Percentiles rank a stretch among this genome's conserved stretches.
These are phyloP conservation scores for Cavia aperea DNA, from an alignment of 2,113 vertebrate species.

Conservation along the genomic window DNA sequence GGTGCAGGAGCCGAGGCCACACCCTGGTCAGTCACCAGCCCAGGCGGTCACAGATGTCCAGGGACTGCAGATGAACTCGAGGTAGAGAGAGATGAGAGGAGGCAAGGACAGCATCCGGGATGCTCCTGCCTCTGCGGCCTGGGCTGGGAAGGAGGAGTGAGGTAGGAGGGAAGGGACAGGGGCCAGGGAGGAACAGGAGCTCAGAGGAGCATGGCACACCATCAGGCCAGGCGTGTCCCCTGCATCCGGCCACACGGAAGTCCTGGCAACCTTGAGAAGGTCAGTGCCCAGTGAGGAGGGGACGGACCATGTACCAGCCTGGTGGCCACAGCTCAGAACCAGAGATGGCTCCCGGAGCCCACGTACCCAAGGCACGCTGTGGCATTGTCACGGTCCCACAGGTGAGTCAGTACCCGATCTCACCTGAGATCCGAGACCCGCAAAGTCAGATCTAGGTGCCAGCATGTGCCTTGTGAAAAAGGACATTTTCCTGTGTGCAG, in stretches of 20 bases:
- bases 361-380: not conserved
- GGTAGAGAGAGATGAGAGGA: not conserved
- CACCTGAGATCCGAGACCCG: not conserved
- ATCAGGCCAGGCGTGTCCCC: not conserved
- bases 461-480: rapidly evolving
- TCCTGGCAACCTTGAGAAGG: not conserved
- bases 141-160: rapidly evolving
- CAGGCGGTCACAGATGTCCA: not conserved
- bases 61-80: too few species aligned
- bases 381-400: not conserved
- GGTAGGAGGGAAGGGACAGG: rapidly evolving
- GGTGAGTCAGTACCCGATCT: not conserved
- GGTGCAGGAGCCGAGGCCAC: too few species aligned
- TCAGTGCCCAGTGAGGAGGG: not conserved
- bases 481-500: too few species aligned
- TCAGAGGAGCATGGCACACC: rapidly evolving
- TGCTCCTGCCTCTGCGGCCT: rapidly evolving
- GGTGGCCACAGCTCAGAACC: constrained; percentile 37
- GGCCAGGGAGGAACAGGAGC: too few species aligned
- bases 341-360: constrained; percentile 17
- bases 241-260: rapidly evolving
- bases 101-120: not conserved
- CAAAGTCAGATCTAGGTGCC: not conserved
- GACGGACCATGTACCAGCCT: constrained; percentile 28
- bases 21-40: not conserved